These are phyloP conservation scores for Florisuga fusca DNA, from an alignment of 2,797 vertebrate genomes.

Conservation along the genomic window DNA sequence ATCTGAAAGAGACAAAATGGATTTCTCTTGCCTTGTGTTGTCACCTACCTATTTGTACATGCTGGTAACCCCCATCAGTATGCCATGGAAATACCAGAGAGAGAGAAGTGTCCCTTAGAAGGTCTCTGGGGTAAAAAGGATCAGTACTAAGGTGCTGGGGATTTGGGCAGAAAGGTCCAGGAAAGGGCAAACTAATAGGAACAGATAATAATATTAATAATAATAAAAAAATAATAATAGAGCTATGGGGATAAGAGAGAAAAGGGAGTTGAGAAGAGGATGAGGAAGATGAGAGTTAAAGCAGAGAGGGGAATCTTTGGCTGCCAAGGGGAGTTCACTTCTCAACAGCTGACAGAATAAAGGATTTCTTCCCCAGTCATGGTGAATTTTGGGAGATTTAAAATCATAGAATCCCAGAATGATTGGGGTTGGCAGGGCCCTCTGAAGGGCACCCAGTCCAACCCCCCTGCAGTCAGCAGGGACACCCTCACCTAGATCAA, in stretches of 20 bases:
- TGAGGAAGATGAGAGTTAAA: not conserved
- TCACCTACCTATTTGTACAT: not conserved
- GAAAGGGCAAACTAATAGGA: not conserved
- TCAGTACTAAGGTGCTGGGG: not conserved
- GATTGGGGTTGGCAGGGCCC: too few relatives aligned
- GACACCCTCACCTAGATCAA: too few relatives aligned
- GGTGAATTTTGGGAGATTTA: not conserved
- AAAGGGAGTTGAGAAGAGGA: not conserved
- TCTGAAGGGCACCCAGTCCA: too few relatives aligned
- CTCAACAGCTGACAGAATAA: not conserved
- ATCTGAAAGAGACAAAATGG: not conserved
- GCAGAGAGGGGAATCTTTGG: not conserved
- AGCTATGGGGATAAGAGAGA: not conserved
- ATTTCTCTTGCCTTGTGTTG: not conserved
- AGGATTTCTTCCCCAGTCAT: not conserved
- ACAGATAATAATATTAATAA: not conserved
- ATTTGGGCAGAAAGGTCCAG: not conserved
- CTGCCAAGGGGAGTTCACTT: not conserved
- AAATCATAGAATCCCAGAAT: too few relatives aligned
- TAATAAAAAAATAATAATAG: not conserved
- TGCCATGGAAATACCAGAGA: not conserved
- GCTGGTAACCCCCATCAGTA: not conserved
- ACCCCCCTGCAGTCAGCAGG: too few relatives aligned
- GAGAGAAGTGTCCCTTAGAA: not conserved
- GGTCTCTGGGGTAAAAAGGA: not conserved